Percentiles rank a stretch among this genome's conserved stretches.
Conservation (phyloP, 2,113 vertebrate genomes). For the Psilopsiagon aurifrons region DNA sequence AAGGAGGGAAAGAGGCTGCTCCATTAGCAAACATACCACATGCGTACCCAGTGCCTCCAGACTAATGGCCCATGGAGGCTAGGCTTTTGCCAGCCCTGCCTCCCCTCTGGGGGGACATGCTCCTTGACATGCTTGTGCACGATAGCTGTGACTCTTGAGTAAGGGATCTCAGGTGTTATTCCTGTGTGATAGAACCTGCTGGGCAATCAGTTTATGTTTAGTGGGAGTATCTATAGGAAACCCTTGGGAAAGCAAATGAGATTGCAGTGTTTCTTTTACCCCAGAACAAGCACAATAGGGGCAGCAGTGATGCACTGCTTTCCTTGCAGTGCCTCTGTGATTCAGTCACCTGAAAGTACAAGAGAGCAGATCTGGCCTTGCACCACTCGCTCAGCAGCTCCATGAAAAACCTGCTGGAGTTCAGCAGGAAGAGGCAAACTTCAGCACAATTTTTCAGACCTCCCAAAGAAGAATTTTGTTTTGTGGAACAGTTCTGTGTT, state of each 20-base stretch:
- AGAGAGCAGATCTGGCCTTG: neutral
- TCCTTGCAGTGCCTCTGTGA: neutral
- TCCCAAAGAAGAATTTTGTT: neutral
- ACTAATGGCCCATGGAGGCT: neutral
- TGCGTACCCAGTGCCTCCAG: rapidly evolving
- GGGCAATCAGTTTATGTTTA: rapidly evolving
- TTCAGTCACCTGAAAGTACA: neutral
- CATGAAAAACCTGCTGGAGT: neutral
- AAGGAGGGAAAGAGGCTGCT: neutral
- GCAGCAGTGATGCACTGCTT: neutral
- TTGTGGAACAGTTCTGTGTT: neutral
- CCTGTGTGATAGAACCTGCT: neutral
- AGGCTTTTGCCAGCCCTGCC: rapidly evolving
- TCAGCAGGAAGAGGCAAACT: neutral
- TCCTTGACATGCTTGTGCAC: neutral
- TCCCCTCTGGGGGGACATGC: rapidly evolving
- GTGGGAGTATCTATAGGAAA: neutral
- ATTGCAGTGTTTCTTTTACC: neutral
- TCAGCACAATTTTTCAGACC: neutral
- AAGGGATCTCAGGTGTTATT: neutral
- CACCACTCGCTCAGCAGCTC: rapidly evolving
- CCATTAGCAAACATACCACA: rapidly evolving
- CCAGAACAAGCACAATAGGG: neutral
- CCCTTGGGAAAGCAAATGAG: neutral
- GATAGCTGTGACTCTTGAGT: neutral